Evolutionary conservation across 2,888 invertebrate species (phyloP), one percentile per base, ranked within the genome.

Genomic region (Timema cristinae): DNA sequence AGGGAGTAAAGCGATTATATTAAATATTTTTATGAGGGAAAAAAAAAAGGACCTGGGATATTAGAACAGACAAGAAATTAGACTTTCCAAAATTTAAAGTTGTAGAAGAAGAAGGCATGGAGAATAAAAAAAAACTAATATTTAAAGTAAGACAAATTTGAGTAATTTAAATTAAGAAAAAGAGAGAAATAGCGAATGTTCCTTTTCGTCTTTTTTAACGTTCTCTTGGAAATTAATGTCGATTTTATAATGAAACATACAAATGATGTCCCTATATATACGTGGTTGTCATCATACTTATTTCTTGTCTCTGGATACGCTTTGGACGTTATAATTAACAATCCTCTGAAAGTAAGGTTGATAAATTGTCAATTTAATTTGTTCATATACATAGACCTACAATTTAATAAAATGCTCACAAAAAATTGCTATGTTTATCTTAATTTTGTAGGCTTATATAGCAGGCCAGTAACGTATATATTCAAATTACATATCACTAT

Each of bases 71-170:
- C 63, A 48, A 63, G 63, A 63, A 16, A 63, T 63, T 63, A 63
- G 63, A 63, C 48, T 63, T 48, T 63, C 48, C 48, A 32, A 63
- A 63, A 63, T 63, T 63, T 63, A 63, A 54, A 48, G 63, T 32
- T 63, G 47, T 11, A 7, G 63, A 48, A 15, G 6, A 63, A 48
- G 63, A 63, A 48, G 32, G 32, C 32, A 48, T 11, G 32, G 13
- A 4, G 9, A 63, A 13, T 6, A 32, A 32, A 47, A 11, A 63
- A 48, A 63, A 48, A 63, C 11, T 54, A 54, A 63, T 63, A 63
- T 63, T 63, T 51, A 68, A 68, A 68, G 68, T 68, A 68, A 68
- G 68, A 68, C 68, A 68, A 68, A 68, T 68, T 68, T 68, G 48
- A 68, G 68, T 68, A 51, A 68, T 68, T 54, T 68, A 68, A 68